Conservation (phyloP, 2,113 vertebrate species). For the Corythoichthys haematopterus region DNA sequence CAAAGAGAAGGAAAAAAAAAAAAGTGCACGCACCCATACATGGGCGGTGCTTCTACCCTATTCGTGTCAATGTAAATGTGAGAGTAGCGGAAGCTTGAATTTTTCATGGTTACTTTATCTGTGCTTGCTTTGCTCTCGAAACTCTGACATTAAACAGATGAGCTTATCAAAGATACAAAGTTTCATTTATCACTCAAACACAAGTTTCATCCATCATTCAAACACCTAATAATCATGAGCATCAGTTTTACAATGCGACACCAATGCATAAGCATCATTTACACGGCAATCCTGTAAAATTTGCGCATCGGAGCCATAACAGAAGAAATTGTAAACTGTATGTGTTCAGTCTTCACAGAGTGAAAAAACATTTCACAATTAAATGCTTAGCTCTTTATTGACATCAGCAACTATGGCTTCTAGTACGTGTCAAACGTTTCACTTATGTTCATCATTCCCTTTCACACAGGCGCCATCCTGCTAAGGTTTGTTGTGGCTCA, state of each 20-base stretch:
- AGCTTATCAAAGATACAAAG: background rate
- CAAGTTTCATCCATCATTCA: background rate
- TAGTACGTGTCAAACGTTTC: background rate
- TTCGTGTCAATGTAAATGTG: constrained; percentile 39
- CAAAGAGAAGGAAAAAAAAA: constrained; percentile 10
- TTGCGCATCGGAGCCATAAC: background rate
- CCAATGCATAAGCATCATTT: background rate
- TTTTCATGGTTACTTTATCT: constrained; percentile 10
- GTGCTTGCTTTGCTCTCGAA: background rate
- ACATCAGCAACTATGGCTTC: no score
- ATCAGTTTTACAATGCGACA: background rate
- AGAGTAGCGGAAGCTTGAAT: constrained; percentile 28
- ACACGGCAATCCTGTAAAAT: background rate
- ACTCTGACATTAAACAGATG: background rate
- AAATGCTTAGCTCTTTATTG: background rate
- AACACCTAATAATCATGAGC: background rate
- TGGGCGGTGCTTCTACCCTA: constrained; percentile 18
- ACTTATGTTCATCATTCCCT: background rate
- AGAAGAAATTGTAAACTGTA: background rate
- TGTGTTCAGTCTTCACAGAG: no score
- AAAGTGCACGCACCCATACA: constrained; percentile 10
- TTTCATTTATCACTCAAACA: background rate
- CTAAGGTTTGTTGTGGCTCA: background rate
- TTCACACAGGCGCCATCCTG: background rate
- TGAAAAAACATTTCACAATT: background rate